Percentiles rank a stretch among this genome's conserved stretches.
Evolutionary conservation across 30 jellyfish, hydroid and myxozoan species (phyloP).

Genomic region (Cassiopea xamachana): DNA sequence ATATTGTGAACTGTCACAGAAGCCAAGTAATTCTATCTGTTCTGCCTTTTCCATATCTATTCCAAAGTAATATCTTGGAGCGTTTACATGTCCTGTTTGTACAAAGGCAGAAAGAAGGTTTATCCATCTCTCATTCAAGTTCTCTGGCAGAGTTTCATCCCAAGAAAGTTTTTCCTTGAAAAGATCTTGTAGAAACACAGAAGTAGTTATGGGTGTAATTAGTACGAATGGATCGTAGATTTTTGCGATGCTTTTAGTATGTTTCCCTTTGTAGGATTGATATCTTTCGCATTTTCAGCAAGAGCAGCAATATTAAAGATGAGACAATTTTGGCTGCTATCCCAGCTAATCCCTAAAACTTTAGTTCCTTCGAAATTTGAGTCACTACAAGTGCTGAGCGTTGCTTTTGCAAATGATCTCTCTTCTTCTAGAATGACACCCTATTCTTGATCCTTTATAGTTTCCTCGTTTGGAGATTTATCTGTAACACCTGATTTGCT

Average conservation of each 20-base stretch:
- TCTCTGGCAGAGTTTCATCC: conserved; percentile 26
- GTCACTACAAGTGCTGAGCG: not conserved
- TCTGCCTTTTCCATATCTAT: not conserved
- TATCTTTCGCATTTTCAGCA: not conserved
- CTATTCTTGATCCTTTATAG: not conserved
- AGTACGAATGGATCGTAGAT: conserved; percentile 33
- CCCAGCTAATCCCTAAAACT: conserved; percentile 18
- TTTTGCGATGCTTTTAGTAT: not conserved
- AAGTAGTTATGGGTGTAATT: not conserved
- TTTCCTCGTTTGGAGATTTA: not conserved
- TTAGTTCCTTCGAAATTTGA: not conserved
- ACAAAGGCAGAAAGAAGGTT: not conserved
- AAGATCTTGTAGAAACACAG: not conserved
- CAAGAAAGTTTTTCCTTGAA: not conserved
- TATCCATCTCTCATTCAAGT: not conserved
- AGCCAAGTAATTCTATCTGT: not conserved
- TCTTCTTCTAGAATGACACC: not conserved
- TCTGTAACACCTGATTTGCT: not conserved
- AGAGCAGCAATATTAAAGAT: not conserved
- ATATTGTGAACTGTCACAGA: conserved; percentile 1
- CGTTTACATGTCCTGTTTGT: not conserved
- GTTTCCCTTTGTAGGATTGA: conserved; percentile 1
- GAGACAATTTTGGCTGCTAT: not conserved
- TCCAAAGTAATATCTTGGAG: conserved; percentile 9
- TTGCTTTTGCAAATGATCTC: not conserved